Percentiles rank a stretch among this genome's conserved stretches.
phyloP scores from a whole-genome alignment of 2,113 vertebrate species.

The Rhinolophus ferrumequinum region DNA sequence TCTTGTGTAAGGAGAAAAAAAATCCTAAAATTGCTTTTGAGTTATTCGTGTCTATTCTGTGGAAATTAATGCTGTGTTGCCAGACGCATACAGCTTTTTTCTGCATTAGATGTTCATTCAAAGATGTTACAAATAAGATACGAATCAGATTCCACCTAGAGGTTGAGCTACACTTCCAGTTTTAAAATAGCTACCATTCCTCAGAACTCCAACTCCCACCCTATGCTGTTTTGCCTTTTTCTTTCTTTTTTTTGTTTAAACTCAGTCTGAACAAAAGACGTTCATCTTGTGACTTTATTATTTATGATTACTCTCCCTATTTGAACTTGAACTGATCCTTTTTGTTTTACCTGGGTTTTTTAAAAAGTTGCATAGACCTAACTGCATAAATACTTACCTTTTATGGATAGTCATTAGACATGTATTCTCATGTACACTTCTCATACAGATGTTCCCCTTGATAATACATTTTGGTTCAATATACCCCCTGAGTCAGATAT shows the following conservation, averaged over 20 bases:
- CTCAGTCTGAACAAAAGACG: not conserved
- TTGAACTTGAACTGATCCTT: constrained; percentile 9
- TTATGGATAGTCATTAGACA: constrained; percentile 6
- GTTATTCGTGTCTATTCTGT: not conserved
- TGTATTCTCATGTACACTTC: not conserved
- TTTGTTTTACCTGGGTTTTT: not conserved
- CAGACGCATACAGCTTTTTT: constrained; percentile 6
- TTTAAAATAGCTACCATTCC: not conserved
- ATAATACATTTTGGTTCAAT: constrained; percentile 9
- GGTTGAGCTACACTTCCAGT: not conserved
- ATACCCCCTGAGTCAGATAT: not conserved
- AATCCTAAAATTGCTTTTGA: not conserved
- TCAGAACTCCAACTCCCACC: not conserved
- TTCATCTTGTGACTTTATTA: not conserved
- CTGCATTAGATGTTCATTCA: not conserved
- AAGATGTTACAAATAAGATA: not conserved
- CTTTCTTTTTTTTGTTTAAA: not conserved
- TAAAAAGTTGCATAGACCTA: not conserved
- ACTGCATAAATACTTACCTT: not conserved
- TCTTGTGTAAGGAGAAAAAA: not conserved
- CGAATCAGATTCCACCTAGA: not conserved
- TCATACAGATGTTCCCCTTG: not conserved
- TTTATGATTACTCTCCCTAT: constrained; percentile 6
- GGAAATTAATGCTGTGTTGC: not conserved
- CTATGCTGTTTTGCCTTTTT: not conserved